These are phyloP conservation scores for Ceyx melanurus DNA, from an alignment of 2,113 vertebrate species.

Conservation along the genomic window DNA sequence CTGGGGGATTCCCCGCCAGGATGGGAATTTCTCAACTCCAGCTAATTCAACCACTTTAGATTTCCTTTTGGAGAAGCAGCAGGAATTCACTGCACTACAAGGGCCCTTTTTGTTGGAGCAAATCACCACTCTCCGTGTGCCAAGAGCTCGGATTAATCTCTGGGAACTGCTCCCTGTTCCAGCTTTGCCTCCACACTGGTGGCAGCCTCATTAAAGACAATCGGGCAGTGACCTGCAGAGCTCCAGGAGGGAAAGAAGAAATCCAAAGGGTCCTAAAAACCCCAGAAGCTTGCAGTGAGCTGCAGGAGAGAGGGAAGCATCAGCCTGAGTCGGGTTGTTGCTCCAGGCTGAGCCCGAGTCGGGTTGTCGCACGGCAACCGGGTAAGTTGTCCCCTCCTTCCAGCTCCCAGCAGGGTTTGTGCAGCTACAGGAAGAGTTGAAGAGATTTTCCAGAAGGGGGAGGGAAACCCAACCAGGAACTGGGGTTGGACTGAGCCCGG, in stretches of 20 bases:
- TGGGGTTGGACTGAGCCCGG: neutral
- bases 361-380: neutral
- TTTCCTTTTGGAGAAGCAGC: neutral
- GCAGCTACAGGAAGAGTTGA: neutral
- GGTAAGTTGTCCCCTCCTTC: fast-evolving
- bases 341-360: neutral
- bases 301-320: neutral
- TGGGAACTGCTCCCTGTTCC: neutral
- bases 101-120: constrained; percentile 29
- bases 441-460: neutral
- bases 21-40: neutral
- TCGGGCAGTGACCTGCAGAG: neutral
- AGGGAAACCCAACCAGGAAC: fast-evolving
- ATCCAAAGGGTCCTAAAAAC: neutral
- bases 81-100: constrained; percentile 34
- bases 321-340: fast-evolving
- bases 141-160: constrained; percentile 51
- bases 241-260: neutral
- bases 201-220: neutral
- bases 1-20: neutral
- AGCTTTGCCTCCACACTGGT: neutral
- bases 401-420: fast-evolving
- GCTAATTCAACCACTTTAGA: neutral
- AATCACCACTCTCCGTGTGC: neutral
- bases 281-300: fast-evolving